Percentiles rank a stretch among this genome's conserved stretches.
Conservation (phyloP, 2,888 invertebrate genomes). For the Lysandra bellargus region DNA sequence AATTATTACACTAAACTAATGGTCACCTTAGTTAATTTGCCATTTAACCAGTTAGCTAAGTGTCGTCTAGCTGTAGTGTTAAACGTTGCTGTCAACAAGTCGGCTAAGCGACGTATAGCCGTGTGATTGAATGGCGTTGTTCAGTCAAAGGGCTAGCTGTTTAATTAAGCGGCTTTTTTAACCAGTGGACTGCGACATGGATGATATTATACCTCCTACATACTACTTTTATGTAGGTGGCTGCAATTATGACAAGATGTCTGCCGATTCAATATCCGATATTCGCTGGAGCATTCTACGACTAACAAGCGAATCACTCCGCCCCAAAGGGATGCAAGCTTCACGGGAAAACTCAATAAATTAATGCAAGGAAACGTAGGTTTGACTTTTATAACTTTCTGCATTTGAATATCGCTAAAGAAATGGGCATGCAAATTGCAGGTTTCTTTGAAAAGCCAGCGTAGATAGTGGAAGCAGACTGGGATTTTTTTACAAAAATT, state of each 20-base stretch:
- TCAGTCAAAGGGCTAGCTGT: too few species aligned
- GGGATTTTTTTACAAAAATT: background rate
- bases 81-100: too few species aligned
- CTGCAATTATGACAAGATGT: slow-evolving; percentile 25
- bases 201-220: background rate
- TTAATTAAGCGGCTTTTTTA: too few species aligned
- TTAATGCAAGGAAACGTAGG: slow-evolving; percentile 9
- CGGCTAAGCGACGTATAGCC: too few species aligned
- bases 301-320: slow-evolving; percentile 20
- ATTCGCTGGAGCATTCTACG: slow-evolving; percentile 9
- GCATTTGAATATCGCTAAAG: background rate
- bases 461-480: background rate
- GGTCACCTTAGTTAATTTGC: too few species aligned
- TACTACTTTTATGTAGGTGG: background rate
- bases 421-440: background rate
- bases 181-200: too few species aligned
- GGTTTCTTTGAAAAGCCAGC: background rate
- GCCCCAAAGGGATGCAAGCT: background rate
- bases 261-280: slow-evolving; percentile 13
- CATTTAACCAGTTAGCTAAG: too few species aligned
- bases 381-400: background rate
- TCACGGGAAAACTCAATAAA: slow-evolving; percentile 12
- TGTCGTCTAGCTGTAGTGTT: too few species aligned
- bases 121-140: too few species aligned
- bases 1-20: too few species aligned